Conservation (phyloP, 1,140 invertebrate species). For the Trichogramma pretiosum region DNA sequence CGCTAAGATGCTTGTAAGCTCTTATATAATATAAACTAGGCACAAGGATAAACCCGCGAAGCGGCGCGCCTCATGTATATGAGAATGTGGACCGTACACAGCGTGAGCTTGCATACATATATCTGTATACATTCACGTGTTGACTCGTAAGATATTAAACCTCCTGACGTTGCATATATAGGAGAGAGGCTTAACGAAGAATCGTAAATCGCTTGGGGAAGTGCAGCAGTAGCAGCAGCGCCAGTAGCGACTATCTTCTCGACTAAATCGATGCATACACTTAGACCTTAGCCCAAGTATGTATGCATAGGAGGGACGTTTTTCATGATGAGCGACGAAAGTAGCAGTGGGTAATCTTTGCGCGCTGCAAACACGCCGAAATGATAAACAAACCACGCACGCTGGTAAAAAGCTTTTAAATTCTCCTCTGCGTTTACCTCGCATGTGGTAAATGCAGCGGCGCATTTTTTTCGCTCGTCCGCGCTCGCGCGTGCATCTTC, state of each 20-base stretch:
- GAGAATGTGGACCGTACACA: too few relatives aligned
- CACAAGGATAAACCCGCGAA: too few relatives aligned
- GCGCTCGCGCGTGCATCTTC: neutral
- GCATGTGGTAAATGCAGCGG: too few relatives aligned
- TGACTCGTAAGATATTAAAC: conserved; percentile 26
- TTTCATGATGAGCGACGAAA: neutral
- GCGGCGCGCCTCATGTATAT: too few relatives aligned
- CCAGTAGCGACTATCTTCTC: neutral
- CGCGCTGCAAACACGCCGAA: conserved; percentile 6
- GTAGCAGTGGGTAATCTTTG: conserved; percentile 5
- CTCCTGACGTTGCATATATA: too few relatives aligned
- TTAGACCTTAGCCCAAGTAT: neutral
- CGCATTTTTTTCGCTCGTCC: too few relatives aligned
- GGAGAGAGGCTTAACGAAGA: conserved; percentile 33
- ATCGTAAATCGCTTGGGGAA: conserved; percentile 26
- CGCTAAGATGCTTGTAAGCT: too few relatives aligned
- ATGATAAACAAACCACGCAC: conserved; percentile 9
- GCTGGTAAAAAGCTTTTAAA: neutral
- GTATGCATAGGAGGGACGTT: conserved; percentile 2
- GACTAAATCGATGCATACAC: conserved; percentile 13
- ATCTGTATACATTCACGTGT: too few relatives aligned
- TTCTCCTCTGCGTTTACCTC: too few relatives aligned
- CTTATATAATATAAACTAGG: too few relatives aligned
- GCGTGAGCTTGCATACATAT: too few relatives aligned
- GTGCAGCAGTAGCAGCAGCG: neutral